A percentile compares a stretch with the other conserved stretches of the same genome.
Conservation (phyloP, 2,113 vertebrate species). For the Equus quagga region DNA sequence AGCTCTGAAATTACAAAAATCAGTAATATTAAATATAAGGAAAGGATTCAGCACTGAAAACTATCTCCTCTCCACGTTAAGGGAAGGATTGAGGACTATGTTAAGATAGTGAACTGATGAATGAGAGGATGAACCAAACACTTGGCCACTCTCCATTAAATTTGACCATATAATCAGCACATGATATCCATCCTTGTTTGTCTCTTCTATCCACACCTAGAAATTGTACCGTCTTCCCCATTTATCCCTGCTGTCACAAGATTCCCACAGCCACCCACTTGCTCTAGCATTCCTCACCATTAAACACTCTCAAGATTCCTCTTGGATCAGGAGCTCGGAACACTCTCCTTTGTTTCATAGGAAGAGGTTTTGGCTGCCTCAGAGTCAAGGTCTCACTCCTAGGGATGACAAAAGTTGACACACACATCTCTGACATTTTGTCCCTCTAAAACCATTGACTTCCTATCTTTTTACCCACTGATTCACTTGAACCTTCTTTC, state of each 20-base stretch:
- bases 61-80: not conserved
- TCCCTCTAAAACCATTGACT: no score
- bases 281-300: no score
- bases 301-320: no score
- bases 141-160: not conserved
- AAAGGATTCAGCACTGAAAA: not conserved
- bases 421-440: not conserved
- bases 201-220: not conserved
- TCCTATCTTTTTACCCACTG: no score
- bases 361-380: no score
- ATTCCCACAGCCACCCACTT: no score
- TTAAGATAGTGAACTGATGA: not conserved
- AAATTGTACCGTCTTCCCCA: not conserved
- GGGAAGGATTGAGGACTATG: not conserved
- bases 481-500: no score
- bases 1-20: slow-evolving; percentile 43
- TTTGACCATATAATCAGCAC: not conserved
- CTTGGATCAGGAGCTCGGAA: no score
- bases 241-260: no score
- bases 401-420: no score
- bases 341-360: no score
- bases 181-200: not conserved
- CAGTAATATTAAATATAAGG: not conserved
- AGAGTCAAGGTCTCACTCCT: no score
- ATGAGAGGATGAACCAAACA: not conserved